A percentile compares a stretch with the other conserved stretches of the same genome.
Conservation (phyloP, 1,140 invertebrate genomes). For the Elymnias hypermnestra region DNA sequence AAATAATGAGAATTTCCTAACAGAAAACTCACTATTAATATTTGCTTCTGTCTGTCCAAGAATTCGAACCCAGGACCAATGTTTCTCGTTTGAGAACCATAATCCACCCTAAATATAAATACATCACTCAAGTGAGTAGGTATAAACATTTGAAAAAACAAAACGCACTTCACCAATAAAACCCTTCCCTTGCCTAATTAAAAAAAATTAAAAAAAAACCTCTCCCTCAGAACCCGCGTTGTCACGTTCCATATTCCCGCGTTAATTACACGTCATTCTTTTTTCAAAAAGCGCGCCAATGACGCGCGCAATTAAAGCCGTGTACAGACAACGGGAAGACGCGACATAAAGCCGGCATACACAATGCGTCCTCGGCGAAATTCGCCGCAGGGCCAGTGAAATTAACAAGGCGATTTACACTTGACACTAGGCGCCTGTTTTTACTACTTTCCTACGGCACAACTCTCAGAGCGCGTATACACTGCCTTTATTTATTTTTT, state of each 20-base stretch:
- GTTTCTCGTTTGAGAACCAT: no score
- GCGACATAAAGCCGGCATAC: constrained; percentile 71
- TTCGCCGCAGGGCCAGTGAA: constrained; percentile 70
- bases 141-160: constrained; percentile 32
- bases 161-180: constrained; percentile 52
- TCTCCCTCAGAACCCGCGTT: constrained; percentile 67
- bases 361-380: constrained; percentile 73
- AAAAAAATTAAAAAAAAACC: constrained; percentile 67
- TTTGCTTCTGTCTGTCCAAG: no score
- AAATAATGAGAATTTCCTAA: no score
- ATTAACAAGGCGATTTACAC: constrained; percentile 76
- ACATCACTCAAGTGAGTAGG: constrained; percentile 11
- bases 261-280: constrained; percentile 76
- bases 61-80: no score
- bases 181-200: constrained; percentile 69
- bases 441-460: constrained; percentile 57
- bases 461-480: constrained; percentile 37
- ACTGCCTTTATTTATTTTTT: constrained; percentile 31
- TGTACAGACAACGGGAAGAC: constrained; percentile 74
- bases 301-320: constrained; percentile 73
- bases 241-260: constrained; percentile 74
- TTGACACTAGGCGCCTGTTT: constrained; percentile 70
- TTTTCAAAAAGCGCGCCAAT: constrained; percentile 74
- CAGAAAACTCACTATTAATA: no score
- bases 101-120: no score